Evolutionary conservation across 2,888 invertebrate species (phyloP), one percentile per base, ranked within the genome.

Genomic region (Leucophora obtusa): DNA sequence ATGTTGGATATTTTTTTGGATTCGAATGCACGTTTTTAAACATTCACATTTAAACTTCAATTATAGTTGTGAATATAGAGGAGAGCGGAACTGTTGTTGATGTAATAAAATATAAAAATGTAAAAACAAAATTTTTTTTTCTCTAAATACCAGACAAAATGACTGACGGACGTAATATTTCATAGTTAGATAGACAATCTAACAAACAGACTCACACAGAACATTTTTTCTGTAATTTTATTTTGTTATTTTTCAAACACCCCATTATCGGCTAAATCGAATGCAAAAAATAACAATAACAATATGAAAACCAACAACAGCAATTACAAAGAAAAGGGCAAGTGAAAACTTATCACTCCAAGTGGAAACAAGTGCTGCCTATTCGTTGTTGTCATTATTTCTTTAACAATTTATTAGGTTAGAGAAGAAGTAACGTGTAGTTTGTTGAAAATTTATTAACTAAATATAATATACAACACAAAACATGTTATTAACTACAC

Each of bases 261-360:
- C 73, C 77, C 70, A 77, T 74, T 81, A 77, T 81, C 81, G 66
- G 63, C 54, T 68, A 72, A 69, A 80, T 69, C 65, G 76, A 76
- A 77, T 77, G 77, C 81, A 66, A 81, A 77, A 79, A 28, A 28
- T 6, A 28, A 28, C 28, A 28, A 69, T 59, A 77, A 70, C 65
- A 75, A 63, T 54, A 70, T 53, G n/a, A 65, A 72, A n/a, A 17
- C 18, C 11, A 59, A 58, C 38, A 58, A 65, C 54, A 66, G 59
- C 4, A 33, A 62, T 15, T 66, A 35, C 24, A 24, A 73, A 65
- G 66, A 82, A 79, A 79, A 79, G 79, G 82, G 82, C 82, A 79
- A 82, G 79, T 79, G 79, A 77, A 77, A 73, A 79, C 75, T 77
- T 77, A 76, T 73, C 72, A 60, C 70, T 65, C 35, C 53, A 69